phyloP scores from a whole-genome alignment of 2,888 invertebrate species.

The Tortrix viridana region DNA sequence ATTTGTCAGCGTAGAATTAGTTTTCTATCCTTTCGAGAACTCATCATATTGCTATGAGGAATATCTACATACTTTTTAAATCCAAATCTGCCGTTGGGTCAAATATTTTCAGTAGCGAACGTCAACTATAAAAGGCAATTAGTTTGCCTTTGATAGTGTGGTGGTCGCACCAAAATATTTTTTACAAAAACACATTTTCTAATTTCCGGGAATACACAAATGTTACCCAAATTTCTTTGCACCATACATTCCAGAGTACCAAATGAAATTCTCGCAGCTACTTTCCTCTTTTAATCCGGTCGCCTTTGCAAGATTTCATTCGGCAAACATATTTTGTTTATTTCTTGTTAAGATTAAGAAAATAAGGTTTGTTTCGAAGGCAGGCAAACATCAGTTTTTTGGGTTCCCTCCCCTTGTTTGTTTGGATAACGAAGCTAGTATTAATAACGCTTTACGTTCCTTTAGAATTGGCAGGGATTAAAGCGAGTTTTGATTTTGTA shows the following conservation, averaged over 20 bases:
- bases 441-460: slow-evolving; percentile 19
- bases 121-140: too few relatives aligned
- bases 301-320: background rate
- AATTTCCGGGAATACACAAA: too few relatives aligned
- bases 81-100: too few relatives aligned
- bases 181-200: too few relatives aligned
- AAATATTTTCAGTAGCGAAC: too few relatives aligned
- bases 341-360: slow-evolving; percentile 7
- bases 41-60: too few relatives aligned
- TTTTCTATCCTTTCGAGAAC: too few relatives aligned
- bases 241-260: background rate
- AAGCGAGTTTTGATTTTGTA: slow-evolving; percentile 8
- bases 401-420: slow-evolving; percentile 17
- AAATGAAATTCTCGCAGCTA: slow-evolving; percentile 4
- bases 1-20: too few relatives aligned
- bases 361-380: slow-evolving; percentile 16
- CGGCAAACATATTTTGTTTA: slow-evolving; percentile 15
- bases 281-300: slow-evolving; percentile 16
- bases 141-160: too few relatives aligned
- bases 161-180: too few relatives aligned
- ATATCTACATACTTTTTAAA: too few relatives aligned
- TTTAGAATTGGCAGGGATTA: slow-evolving; percentile 19
- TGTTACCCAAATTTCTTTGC: background rate
- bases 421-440: slow-evolving; percentile 6
- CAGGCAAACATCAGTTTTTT: slow-evolving; percentile 14